Conservation (phyloP, 2,888 invertebrate species). For the Tenodera sinensis region DNA sequence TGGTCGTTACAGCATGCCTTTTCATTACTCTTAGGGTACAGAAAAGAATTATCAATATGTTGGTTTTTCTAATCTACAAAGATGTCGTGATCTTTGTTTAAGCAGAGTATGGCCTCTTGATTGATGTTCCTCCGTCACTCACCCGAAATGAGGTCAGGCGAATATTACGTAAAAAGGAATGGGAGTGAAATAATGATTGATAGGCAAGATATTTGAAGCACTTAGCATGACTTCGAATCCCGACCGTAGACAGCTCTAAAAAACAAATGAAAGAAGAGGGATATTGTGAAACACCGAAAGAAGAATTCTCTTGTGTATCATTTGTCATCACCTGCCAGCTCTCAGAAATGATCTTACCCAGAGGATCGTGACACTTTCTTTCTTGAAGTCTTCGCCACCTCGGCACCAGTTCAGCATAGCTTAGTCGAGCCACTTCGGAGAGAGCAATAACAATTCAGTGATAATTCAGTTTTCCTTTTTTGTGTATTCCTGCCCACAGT, state of each 20-base stretch:
- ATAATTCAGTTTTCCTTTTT: too few relatives aligned
- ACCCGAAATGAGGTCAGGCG: background rate
- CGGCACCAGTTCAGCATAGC: too few relatives aligned
- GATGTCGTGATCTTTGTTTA: background rate
- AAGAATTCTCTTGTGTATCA: background rate
- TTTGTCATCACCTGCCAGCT: slow-evolving; percentile 16
- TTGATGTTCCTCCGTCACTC: background rate
- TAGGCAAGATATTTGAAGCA: background rate
- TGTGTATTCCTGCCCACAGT: too few relatives aligned
- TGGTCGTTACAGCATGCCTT: background rate
- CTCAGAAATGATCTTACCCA: background rate
- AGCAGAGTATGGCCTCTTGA: background rate
- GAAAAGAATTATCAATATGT: background rate
- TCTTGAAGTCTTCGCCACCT: background rate
- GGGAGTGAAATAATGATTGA: background rate
- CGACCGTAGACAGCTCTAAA: background rate
- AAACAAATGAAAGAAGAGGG: background rate
- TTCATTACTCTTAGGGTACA: background rate
- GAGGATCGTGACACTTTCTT: background rate
- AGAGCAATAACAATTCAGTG: background rate
- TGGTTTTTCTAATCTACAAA: background rate
- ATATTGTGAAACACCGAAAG: background rate
- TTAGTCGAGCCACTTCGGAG: background rate
- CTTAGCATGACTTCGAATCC: background rate
- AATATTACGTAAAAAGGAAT: background rate